These are phyloP conservation scores for Astreopora myriophthalma DNA, from an alignment of 64 coral and sea anemone genomes.

Conservation along the genomic window DNA sequence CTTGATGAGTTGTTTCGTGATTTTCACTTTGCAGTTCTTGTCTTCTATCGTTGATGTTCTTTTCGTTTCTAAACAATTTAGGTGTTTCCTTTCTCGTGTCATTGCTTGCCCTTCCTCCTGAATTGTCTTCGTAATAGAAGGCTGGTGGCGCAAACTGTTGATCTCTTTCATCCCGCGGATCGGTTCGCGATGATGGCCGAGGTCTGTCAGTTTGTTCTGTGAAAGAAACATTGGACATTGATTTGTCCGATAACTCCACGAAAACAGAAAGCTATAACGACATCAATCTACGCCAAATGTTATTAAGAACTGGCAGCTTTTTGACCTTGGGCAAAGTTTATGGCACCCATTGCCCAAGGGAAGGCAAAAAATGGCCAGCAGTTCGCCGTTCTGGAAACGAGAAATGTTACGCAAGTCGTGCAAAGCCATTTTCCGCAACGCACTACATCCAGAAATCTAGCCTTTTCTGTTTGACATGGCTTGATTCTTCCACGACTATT, in stretches of 20 bases:
- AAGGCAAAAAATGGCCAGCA: too few species aligned
- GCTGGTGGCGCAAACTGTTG: slow-evolving; percentile 86
- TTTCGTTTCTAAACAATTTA: neutral
- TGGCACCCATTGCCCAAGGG: too few species aligned
- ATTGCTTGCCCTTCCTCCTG: neutral
- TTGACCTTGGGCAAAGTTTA: too few species aligned
- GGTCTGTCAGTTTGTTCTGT: slow-evolving; percentile 69
- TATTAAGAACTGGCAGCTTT: too few species aligned
- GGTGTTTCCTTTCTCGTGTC: neutral
- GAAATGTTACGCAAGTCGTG: too few species aligned
- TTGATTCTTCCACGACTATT: too few species aligned
- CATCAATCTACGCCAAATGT: neutral
- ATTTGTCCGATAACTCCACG: neutral
- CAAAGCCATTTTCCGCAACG: too few species aligned
- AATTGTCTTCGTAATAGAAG: slow-evolving; percentile 86
- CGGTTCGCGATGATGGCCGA: neutral
- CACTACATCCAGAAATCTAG: too few species aligned
- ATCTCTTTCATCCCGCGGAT: slow-evolving; percentile 71
- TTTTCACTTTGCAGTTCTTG: neutral
- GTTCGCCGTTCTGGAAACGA: too few species aligned
- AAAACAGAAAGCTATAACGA: neutral
- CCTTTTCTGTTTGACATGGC: too few species aligned
- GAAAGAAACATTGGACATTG: neutral
- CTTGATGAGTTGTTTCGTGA: neutral
- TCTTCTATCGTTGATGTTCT: neutral